Conservation (phyloP, 2,797 vertebrate genomes). For the Bradypodion pumilum region DNA sequence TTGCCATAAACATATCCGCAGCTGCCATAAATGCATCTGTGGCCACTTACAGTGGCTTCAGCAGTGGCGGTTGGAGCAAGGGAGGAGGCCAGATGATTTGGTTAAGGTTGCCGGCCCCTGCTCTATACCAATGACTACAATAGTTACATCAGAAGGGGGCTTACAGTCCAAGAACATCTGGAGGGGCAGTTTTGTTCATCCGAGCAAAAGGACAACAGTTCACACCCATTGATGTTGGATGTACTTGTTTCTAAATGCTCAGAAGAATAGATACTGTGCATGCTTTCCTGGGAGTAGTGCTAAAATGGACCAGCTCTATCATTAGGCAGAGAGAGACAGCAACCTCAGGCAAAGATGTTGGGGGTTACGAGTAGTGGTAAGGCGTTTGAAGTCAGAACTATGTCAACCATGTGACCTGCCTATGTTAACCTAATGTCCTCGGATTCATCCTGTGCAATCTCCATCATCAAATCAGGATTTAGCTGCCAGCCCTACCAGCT, state of each 20-base stretch:
- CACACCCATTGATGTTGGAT: not conserved
- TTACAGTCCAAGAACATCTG: too few relatives aligned
- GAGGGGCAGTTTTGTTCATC: not conserved
- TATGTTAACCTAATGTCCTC: not conserved
- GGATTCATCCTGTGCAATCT: not conserved
- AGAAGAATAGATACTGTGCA: conserved; percentile 14
- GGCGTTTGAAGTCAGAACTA: not conserved
- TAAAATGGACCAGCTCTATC: not conserved
- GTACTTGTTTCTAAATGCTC: conserved; percentile 2
- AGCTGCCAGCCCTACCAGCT: too few relatives aligned
- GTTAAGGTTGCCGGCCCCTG: too few relatives aligned
- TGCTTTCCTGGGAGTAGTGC: not conserved
- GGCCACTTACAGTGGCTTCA: too few relatives aligned
- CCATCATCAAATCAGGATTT: not conserved
- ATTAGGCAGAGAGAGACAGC: not conserved
- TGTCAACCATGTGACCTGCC: too few relatives aligned
- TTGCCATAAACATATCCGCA: too few relatives aligned
- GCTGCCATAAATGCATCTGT: too few relatives aligned
- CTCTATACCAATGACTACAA: too few relatives aligned
- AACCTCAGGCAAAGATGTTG: not conserved
- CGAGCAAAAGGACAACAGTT: not conserved
- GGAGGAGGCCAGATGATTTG: too few relatives aligned
- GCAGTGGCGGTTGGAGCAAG: too few relatives aligned
- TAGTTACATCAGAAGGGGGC: not conserved
- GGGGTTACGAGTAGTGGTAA: not conserved